These are phyloP conservation scores for Leptopilina syphax DNA, from an alignment of 2,888 invertebrate species.

Conservation along the genomic window DNA sequence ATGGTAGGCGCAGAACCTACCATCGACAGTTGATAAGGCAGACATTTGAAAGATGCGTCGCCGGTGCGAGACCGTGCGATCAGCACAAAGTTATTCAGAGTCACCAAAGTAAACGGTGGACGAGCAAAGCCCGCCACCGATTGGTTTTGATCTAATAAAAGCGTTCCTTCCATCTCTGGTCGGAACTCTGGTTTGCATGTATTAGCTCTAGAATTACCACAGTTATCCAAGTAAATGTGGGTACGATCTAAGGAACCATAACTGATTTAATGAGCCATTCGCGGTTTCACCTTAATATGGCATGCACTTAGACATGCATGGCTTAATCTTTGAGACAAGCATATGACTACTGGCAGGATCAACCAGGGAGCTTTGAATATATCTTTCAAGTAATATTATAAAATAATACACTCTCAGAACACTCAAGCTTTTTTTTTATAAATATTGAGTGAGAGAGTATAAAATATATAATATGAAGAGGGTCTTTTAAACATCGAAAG, in stretches of 20 bases:
- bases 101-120: constrained; percentile 77
- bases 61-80: constrained; percentile 68
- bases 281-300: constrained; percentile 80
- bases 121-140: constrained; percentile 74
- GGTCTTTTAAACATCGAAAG: no score
- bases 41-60: constrained; percentile 81
- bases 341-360: constrained; percentile 78
- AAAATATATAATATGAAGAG: no score
- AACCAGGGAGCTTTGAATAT: constrained; percentile 68
- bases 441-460: no score
- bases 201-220: constrained; percentile 84
- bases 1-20: constrained; percentile 63
- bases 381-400: no score
- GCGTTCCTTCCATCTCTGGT: constrained; percentile 73
- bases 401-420: no score
- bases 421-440: no score
- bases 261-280: constrained; percentile 82
- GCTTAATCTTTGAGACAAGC: constrained; percentile 84
- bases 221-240: constrained; percentile 80
- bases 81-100: constrained; percentile 77
- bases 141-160: constrained; percentile 75
- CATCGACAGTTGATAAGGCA: constrained; percentile 82
- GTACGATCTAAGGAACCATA: constrained; percentile 79
- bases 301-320: constrained; percentile 83
- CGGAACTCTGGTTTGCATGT: constrained; percentile 79